Conservation (phyloP, 2,113 vertebrate species). For the Felis catus region DNA sequence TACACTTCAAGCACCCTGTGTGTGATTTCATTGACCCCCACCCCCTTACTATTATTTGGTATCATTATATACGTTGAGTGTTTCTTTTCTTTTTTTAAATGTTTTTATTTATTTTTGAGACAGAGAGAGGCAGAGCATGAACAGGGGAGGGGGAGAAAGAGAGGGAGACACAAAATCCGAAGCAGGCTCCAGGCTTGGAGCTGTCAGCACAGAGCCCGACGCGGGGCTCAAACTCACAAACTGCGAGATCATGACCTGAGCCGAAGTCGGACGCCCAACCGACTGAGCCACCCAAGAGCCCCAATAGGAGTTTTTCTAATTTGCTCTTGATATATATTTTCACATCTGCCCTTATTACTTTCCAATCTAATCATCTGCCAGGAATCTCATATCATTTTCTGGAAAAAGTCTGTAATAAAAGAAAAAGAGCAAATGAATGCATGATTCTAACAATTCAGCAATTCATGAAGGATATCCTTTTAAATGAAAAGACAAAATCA, state of each 20-base stretch:
- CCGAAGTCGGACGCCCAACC: rapidly evolving
- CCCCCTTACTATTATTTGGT: not conserved
- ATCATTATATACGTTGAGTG: not conserved
- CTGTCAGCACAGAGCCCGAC: too few species aligned
- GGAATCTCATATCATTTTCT: not conserved
- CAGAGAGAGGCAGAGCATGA: too few species aligned
- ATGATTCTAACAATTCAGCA: not conserved
- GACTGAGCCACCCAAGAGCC: too few species aligned
- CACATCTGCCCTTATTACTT: not conserved
- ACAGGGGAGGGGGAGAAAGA: too few species aligned
- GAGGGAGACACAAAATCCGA: too few species aligned
- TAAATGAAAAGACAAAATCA: not conserved
- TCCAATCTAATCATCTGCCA: not conserved
- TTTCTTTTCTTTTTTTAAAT: not conserved
- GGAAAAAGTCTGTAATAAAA: not conserved
- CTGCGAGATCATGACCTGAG: too few species aligned
- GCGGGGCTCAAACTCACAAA: too few species aligned
- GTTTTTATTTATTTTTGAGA: too few species aligned
- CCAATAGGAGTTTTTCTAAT: not conserved
- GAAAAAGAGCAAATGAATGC: not conserved
- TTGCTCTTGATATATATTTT: not conserved
- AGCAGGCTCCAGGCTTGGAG: too few species aligned
- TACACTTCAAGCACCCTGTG: not conserved
- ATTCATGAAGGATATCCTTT: not conserved
- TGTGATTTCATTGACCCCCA: not conserved